Percentiles rank a stretch among this genome's conserved stretches.
Evolutionary conservation across 30 jellyfish, hydroid and myxozoan genomes (phyloP).

Genomic region (Mastigias papua): DNA sequence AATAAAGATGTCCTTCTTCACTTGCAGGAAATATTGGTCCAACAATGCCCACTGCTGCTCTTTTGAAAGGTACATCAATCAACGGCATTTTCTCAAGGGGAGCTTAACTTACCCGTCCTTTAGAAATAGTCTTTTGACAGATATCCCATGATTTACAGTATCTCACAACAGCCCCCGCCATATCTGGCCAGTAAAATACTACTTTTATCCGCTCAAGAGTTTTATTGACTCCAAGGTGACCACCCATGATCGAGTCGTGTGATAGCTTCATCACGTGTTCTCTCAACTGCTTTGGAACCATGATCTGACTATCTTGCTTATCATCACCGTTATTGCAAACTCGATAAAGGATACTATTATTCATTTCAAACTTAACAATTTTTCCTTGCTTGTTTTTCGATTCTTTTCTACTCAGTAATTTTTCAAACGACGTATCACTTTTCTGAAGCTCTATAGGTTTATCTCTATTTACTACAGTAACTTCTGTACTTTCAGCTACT

Average conservation of each 20-base stretch:
- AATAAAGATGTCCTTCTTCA: conserved; percentile 31
- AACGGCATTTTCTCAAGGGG: too few species aligned
- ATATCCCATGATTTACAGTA: too few species aligned
- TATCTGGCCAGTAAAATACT: too few species aligned
- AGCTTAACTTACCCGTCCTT: too few species aligned
- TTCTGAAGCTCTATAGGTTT: conserved; percentile 4
- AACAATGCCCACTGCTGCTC: conserved; percentile 41
- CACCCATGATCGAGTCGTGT: too few species aligned
- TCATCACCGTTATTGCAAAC: too few species aligned
- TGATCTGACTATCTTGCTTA: not conserved
- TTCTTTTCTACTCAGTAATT: not conserved
- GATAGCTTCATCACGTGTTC: too few species aligned
- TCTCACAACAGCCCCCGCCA: too few species aligned
- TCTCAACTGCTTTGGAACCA: conserved; percentile 1
- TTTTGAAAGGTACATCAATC: conserved; percentile 50
- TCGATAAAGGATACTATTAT: not conserved
- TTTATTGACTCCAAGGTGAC: too few species aligned
- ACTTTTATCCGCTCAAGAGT: too few species aligned
- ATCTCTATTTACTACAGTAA: not conserved
- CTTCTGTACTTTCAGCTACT: not conserved
- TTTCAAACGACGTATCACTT: not conserved
- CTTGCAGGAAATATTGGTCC: conserved; percentile 34
- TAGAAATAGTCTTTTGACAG: too few species aligned
- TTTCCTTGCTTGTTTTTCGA: not conserved
- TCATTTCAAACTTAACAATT: conserved; percentile 2